phyloP scores from a whole-genome alignment of 2,113 vertebrate genomes.

The Acrocephalus arundinaceus region DNA sequence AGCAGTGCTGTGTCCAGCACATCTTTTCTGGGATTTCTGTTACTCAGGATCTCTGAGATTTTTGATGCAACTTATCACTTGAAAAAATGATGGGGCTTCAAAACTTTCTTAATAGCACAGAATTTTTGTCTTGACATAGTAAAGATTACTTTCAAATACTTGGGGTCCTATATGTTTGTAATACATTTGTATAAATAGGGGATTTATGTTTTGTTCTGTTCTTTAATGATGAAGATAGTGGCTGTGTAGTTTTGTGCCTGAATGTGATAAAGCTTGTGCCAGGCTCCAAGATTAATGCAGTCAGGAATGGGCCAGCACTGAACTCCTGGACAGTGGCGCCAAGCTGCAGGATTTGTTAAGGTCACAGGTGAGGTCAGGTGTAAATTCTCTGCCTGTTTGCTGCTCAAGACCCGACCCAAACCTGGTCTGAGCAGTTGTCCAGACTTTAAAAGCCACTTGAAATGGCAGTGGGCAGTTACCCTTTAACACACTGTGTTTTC shows the following conservation, averaged over 20 bases:
- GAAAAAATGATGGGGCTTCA: neutral
- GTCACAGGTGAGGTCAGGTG: neutral
- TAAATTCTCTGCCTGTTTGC: neutral
- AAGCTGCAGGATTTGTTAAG: neutral
- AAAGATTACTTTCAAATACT: neutral
- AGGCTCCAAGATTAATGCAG: neutral
- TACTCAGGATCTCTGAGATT: neutral
- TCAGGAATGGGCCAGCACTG: fast-evolving
- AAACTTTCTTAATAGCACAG: neutral
- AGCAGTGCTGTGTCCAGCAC: neutral
- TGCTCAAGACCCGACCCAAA: neutral
- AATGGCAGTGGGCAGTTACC: neutral
- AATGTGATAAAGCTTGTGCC: neutral
- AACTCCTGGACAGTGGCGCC: neutral
- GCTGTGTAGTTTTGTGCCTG: neutral
- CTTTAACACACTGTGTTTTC: neutral
- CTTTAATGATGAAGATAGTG: neutral
- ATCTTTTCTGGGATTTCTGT: neutral
- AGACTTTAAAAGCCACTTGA: neutral
- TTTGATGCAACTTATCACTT: neutral
- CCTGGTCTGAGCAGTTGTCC: neutral
- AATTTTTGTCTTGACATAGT: neutral
- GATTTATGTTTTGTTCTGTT: neutral
- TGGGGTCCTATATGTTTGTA: neutral
- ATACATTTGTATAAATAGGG: neutral